Evolutionary conservation across 2,888 invertebrate genomes (phyloP).

Genomic region (Polydrusus tereticollis): DNA sequence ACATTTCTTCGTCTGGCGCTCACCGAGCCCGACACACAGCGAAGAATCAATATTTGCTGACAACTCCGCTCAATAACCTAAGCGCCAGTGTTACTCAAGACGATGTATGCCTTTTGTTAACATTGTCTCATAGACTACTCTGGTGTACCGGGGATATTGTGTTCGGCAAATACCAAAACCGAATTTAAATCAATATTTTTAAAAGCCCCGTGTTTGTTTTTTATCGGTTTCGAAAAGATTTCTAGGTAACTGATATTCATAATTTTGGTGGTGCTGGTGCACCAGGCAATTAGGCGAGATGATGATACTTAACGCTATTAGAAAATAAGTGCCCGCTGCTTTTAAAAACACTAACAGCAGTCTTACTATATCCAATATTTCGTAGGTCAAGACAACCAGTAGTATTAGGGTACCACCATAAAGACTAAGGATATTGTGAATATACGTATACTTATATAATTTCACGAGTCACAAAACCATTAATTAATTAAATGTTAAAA

Average conservation of each 20-base stretch:
- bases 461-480: no score
- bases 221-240: neutral
- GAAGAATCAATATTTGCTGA: conserved; percentile 41
- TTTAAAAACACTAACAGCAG: no score
- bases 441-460: no score
- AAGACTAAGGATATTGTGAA: no score
- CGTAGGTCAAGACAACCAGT: no score
- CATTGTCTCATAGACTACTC: conserved; percentile 50
- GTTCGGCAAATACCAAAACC: conserved; percentile 37
- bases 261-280: no score
- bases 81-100: conserved; percentile 49
- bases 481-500: no score
- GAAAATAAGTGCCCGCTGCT: no score
- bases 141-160: conserved; percentile 39
- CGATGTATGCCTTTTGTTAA: conserved; percentile 46
- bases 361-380: no score
- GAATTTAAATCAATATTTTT: conserved; percentile 39
- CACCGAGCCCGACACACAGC: conserved; percentile 10
- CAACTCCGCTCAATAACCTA: conserved; percentile 30
- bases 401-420: no score
- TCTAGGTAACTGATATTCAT: neutral
- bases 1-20: conserved; percentile 44
- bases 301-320: no score
- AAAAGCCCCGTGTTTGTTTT: conserved; percentile 25
- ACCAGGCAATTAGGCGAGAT: no score